Percentiles rank a stretch among this genome's conserved stretches.
phyloP scores from a whole-genome alignment of 2,797 vertebrate genomes.

The Danionella dracula region DNA sequence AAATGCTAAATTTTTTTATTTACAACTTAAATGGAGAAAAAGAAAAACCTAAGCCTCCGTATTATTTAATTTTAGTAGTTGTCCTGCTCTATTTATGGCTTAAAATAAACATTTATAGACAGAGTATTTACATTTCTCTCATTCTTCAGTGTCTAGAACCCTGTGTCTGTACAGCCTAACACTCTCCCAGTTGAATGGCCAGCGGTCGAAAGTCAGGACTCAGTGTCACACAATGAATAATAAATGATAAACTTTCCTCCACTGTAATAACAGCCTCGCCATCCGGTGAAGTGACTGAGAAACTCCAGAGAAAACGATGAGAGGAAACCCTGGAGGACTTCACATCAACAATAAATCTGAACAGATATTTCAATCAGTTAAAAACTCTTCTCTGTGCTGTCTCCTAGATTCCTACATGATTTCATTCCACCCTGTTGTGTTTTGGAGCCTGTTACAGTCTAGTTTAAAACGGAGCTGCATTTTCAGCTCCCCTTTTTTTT shows the following conservation, averaged over 20 bases:
- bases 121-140: constrained; percentile 29
- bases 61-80: not conserved
- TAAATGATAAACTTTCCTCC: constrained; percentile 37
- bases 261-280: constrained; percentile 30
- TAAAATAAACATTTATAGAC: constrained; percentile 14
- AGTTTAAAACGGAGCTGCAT: constrained; percentile 1
- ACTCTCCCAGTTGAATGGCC: not conserved
- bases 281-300: constrained; percentile 1
- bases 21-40: too few species aligned
- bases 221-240: constrained; percentile 31
- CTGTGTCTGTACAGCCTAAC: not conserved
- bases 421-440: not conserved
- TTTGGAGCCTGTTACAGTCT: not conserved
- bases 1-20: too few species aligned
- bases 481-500: not conserved
- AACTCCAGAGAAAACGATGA: constrained; percentile 4
- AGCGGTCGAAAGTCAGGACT: not conserved
- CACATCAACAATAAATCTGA: not conserved
- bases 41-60: too few species aligned
- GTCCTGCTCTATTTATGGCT: not conserved
- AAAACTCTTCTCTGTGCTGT: constrained; percentile 13
- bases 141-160: constrained; percentile 9
- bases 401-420: not conserved
- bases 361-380: constrained; percentile 6
- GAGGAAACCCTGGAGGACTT: constrained; percentile 5